These are phyloP conservation scores for Caligus rogercresseyi DNA, from an alignment of 1,140 invertebrate genomes.

Conservation along the genomic window DNA sequence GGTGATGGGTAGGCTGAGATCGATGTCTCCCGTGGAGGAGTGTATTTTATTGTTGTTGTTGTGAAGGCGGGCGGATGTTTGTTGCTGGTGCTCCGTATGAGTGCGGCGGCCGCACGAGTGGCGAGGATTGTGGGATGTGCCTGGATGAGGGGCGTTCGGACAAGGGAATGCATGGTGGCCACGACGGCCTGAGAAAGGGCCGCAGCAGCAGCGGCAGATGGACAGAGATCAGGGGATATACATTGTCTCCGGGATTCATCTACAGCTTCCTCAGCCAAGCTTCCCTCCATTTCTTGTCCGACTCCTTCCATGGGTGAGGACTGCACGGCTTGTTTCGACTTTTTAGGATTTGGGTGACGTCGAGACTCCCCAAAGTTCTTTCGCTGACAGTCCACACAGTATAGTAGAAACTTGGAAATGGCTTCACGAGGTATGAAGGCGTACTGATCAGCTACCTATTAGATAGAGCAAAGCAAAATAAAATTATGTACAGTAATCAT, in stretches of 20 bases:
- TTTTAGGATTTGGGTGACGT: not conserved
- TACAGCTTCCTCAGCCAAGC: not conserved
- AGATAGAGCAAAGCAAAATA: constrained; percentile 26
- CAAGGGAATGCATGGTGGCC: not conserved
- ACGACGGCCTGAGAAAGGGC: not conserved
- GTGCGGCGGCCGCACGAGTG: constrained; percentile 14
- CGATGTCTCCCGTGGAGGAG: constrained; percentile 13
- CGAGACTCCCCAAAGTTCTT: constrained; percentile 8
- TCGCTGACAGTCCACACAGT: constrained; percentile 79
- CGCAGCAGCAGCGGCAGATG: constrained; percentile 18
- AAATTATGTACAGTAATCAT: not conserved
- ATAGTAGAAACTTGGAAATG: constrained; percentile 78
- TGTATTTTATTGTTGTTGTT: not conserved
- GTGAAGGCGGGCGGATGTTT: not conserved
- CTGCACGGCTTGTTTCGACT: not conserved
- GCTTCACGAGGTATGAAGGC: constrained; percentile 84
- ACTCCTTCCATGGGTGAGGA: not conserved
- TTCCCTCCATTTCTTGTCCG: not conserved
- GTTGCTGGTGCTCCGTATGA: not conserved
- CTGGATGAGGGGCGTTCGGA: not conserved
- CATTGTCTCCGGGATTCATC: not conserved
- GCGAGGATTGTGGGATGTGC: constrained; percentile 16
- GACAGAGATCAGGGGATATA: constrained; percentile 18
- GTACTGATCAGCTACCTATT: constrained; percentile 83
- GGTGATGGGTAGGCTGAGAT: constrained; percentile 18